A percentile compares a stretch with the other conserved stretches of the same genome.
phyloP scores from a whole-genome alignment of 2,888 invertebrate species.

The Mechanitis messenoides region DNA sequence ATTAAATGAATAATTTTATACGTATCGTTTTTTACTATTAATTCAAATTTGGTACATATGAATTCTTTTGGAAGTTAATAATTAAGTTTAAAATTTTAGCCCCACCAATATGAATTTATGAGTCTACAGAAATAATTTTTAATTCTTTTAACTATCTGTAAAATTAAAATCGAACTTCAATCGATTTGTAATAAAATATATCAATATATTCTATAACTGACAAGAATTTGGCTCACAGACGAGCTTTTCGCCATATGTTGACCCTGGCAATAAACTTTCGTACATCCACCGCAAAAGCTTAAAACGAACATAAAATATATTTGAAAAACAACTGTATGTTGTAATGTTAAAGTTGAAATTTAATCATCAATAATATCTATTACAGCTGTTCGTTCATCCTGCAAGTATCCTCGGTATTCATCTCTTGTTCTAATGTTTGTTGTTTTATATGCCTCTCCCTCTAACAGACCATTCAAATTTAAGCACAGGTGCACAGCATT shows the following conservation, averaged over 20 bases:
- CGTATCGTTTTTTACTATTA: too few species aligned
- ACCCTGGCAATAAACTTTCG: slow-evolving; percentile 66
- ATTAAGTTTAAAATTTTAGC: too few species aligned
- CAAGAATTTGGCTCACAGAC: slow-evolving; percentile 55
- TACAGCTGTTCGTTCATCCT: slow-evolving; percentile 35
- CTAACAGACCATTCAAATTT: slow-evolving; percentile 58
- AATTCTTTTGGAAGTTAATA: too few species aligned
- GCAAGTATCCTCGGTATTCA: slow-evolving; percentile 34
- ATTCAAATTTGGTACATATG: too few species aligned
- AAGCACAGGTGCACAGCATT: slow-evolving; percentile 66
- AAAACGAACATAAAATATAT: slow-evolving; percentile 22
- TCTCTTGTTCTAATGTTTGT: slow-evolving; percentile 54
- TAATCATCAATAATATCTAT: slow-evolving; percentile 16
- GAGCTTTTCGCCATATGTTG: slow-evolving; percentile 71
- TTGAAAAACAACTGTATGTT: slow-evolving; percentile 33
- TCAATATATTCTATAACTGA: slow-evolving; percentile 37
- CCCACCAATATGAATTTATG: too few species aligned
- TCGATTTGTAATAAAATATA: slow-evolving; percentile 20
- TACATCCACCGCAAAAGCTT: slow-evolving; percentile 34
- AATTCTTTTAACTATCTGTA: not conserved
- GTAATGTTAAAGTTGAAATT: slow-evolving; percentile 14
- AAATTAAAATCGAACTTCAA: not conserved
- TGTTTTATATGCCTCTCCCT: slow-evolving; percentile 63
- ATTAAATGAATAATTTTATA: too few species aligned
- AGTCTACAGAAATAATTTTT: too few species aligned